Conservation (phyloP, 2,113 vertebrate species). For the Alectura lathami region DNA sequence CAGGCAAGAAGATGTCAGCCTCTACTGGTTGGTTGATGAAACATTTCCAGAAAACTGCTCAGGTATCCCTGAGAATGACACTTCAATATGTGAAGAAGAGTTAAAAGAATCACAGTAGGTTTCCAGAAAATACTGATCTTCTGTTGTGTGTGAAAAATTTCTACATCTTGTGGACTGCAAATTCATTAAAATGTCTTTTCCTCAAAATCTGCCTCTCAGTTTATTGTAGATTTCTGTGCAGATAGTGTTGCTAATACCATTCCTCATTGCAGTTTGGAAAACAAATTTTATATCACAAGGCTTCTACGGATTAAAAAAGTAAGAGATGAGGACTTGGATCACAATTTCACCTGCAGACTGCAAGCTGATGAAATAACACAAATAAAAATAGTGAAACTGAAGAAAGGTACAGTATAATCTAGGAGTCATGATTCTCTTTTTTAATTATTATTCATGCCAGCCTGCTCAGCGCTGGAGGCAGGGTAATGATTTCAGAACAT, state of each 20-base stretch:
- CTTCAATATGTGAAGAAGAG: slow-evolving; percentile 58
- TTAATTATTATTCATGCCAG: neutral
- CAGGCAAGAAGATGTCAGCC: neutral
- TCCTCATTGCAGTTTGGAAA: slow-evolving; percentile 45
- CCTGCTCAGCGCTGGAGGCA: neutral
- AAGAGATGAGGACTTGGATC: slow-evolving; percentile 58
- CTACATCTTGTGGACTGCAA: neutral
- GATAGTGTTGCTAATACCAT: neutral
- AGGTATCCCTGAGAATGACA: neutral
- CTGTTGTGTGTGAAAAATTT: neutral
- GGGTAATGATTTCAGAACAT: neutral
- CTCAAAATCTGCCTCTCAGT: neutral
- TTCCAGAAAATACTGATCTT: neutral
- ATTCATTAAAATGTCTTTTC: neutral
- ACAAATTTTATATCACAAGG: slow-evolving; percentile 36
- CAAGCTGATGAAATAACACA: neutral
- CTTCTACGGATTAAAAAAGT: slow-evolving; percentile 68
- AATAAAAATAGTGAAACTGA: slow-evolving; percentile 56
- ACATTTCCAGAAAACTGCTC: neutral
- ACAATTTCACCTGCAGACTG: slow-evolving; percentile 74
- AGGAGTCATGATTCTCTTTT: neutral
- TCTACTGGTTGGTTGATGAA: slow-evolving; percentile 70
- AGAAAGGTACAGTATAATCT: slow-evolving; percentile 60
- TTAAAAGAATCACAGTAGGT: slow-evolving; percentile 36
- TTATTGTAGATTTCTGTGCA: neutral